Evolutionary conservation across 2,888 invertebrate genomes (phyloP), one percentile per base, ranked within the genome.

Genomic region (Iselma pallidipennis): DNA sequence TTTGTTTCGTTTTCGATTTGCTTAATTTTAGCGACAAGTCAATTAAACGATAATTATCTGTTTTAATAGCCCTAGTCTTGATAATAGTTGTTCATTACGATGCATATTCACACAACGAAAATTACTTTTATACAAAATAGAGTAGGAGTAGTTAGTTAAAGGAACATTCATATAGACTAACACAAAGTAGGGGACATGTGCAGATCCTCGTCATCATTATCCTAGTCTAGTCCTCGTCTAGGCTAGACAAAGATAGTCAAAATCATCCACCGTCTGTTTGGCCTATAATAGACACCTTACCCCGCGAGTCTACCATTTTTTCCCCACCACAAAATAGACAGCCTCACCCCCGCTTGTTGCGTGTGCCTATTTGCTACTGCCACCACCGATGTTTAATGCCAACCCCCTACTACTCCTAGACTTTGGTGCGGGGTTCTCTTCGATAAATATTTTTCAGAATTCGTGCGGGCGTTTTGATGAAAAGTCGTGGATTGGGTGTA

Each of bases 381-480:
- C 45, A 16, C 45, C 45, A 45, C 45, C 45, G 45, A 45, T 21
- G 45, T 19, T 42, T 45, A 45, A 56, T 58, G 59, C 58, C 69
- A 66, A 70, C 80, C 79, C 79, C 79, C 77, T 45, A 74, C 77
- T 76, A 76, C 71, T 68, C 60, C 45, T 45, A 45, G 71, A 55
- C 52, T 61, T n/a, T 56, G 51, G 58, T 70, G 76, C 71, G 71
- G 76, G 75, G 74, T 74, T 74, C 45, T 45, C 21, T 45, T 76
- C 76, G 76, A 75, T 76, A 77, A 79, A 75, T 75, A 77, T 79
- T 80, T 80, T 80, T 79, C 79, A 78, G 80, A 80, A 80, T 78
- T 78, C 76, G 78, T 76, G 77, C 75, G 76, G 77, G 76, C 78
- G 79, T 80, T 81, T 80, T 79, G 79, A 78, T 75, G 80, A 79